These are phyloP conservation scores for Danio kyathit DNA, from an alignment of 2,797 vertebrate species.

Conservation along the genomic window DNA sequence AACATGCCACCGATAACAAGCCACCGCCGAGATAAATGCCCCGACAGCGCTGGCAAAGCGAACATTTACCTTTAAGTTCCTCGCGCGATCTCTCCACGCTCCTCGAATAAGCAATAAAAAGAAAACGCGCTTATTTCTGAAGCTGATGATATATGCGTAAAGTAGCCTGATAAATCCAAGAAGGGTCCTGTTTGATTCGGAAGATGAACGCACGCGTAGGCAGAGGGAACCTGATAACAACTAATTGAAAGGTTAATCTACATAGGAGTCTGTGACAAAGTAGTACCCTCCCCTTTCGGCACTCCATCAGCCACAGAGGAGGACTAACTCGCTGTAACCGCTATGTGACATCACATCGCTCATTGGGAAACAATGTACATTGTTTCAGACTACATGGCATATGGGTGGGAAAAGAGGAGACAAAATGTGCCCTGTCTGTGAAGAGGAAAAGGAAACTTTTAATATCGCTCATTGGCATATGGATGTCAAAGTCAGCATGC, in stretches of 20 bases:
- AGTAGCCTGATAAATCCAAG: conserved; percentile 58
- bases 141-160: conserved; percentile 39
- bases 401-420: conserved; percentile 52
- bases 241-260: conserved; percentile 98
- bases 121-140: conserved; percentile 49
- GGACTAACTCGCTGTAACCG: conserved; percentile 59
- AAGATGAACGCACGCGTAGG: conserved; percentile 80
- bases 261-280: conserved; percentile 94
- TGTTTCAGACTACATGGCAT: conserved; percentile 60
- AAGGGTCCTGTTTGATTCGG: conserved; percentile 60
- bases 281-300: conserved; percentile 87
- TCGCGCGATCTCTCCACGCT: conserved; percentile 54
- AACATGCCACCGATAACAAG: conserved; percentile 54
- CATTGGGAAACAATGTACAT: conserved; percentile 63
- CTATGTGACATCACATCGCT: conserved; percentile 65
- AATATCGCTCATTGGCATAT: background rate
- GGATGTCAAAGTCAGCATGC: background rate
- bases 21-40: conserved; percentile 54
- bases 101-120: conserved; percentile 48
- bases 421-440: conserved; percentile 17
- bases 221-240: conserved; percentile 91
- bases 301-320: conserved; percentile 64
- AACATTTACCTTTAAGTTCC: conserved; percentile 70
- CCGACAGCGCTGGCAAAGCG: conserved; percentile 54
- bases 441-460: conserved; percentile 42